Evolutionary conservation across 2,797 vertebrate genomes (phyloP), one percentile per base, ranked within the genome.

Genomic region (Ctenochaetus hawaiiensis): DNA sequence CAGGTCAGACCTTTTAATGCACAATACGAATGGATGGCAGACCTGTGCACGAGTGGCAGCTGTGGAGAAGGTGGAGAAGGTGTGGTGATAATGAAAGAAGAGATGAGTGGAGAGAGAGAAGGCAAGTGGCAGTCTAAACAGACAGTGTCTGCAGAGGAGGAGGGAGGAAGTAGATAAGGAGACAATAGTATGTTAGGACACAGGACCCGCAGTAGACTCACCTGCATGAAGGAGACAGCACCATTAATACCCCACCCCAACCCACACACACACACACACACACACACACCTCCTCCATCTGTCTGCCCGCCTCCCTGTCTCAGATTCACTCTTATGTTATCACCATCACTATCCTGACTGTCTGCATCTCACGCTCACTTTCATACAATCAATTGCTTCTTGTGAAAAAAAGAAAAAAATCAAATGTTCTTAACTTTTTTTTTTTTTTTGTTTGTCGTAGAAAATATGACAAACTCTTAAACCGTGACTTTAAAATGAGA

Each of bases 161-260:
- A 84, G 85, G 89, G 90, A 86, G 94, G 94, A 95, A 94, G 93
- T 87, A 95, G 94, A 95, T 95, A 94, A 94, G 90, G 86, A 91
- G 88, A 93, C 92, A 93, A 94, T 92, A 77, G 92, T 81, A 78
- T 77, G 88, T 84, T 80, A 72, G 92, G 88, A 95, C 93, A 89
- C 81, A 90, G 73, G 83, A 91, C 94, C 93, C 92, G 90, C 93
- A 94, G 89, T 82, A 89, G 81, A 80, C 84, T 88, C 90, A 92
- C 92, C 92, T 93, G 94, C 91, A 90, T 57, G 14, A 77, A 71
- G 82, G 86, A 88, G 88, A 80, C 85, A 68, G 45, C 68, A 65
- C 80, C 83, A 81, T 89, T 84, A 82, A 82, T 51, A 71, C 58
- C 52, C 30, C 43, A 48, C 17, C 2, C 26, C 26, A 30, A 30